Evolutionary conservation across 2,888 invertebrate genomes (phyloP).

Genomic region (Rhodophaea formosa): DNA sequence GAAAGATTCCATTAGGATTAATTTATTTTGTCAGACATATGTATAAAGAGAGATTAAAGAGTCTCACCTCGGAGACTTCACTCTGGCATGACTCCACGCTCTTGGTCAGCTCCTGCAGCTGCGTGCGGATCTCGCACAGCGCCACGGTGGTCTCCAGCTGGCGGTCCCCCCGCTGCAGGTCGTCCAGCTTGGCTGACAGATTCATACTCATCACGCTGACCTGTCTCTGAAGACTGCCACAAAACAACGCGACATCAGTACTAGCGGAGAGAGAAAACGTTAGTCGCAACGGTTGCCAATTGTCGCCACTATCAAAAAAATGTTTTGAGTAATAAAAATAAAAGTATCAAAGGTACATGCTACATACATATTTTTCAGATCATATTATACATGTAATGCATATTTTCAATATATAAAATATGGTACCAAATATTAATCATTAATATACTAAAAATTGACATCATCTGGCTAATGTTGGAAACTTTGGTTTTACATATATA

Average conservation of each 20-base stretch:
- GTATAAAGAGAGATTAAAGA: too few relatives aligned
- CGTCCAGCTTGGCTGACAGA: conserved; percentile 96
- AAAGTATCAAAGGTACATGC: not conserved
- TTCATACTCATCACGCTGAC: conserved; percentile 99
- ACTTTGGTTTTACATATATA: too few relatives aligned
- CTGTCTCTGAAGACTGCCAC: conserved; percentile 95
- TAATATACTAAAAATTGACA: too few relatives aligned
- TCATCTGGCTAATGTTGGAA: too few relatives aligned
- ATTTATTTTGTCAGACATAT: too few relatives aligned
- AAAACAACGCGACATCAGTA: conserved; percentile 22
- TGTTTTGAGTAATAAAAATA: not conserved
- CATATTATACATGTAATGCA: too few relatives aligned
- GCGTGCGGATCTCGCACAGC: conserved; percentile 95
- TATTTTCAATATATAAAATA: too few relatives aligned
- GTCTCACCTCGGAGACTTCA: conserved; percentile 90
- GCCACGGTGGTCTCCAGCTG: conserved; percentile 96
- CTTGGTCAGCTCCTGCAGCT: conserved; percentile 95
- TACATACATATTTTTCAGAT: too few relatives aligned
- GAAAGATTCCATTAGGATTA: too few relatives aligned
- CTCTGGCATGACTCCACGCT: conserved; percentile 97
- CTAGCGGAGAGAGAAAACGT: conserved; percentile 3
- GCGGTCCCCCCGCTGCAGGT: conserved; percentile 93
- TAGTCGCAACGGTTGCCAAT: conserved; percentile 6
- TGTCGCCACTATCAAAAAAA: not conserved
- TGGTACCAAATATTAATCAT: too few relatives aligned